These are phyloP conservation scores for Ophiothrix spiculata DNA, from an alignment of 35 echinoderm and acorn worm species.

Conservation along the genomic window DNA sequence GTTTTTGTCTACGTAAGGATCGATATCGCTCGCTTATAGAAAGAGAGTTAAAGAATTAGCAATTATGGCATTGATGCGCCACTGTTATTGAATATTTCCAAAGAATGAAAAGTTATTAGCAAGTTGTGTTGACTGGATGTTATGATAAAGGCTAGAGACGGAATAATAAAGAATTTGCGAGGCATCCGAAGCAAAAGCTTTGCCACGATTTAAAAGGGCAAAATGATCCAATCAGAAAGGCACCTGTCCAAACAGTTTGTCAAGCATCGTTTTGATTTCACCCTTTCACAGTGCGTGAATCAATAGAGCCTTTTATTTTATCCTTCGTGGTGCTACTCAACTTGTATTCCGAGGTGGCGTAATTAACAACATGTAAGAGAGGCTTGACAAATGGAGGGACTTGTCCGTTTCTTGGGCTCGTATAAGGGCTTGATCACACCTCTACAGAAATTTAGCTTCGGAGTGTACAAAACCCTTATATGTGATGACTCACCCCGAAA, in stretches of 20 bases:
- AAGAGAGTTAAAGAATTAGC: not conserved
- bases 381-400: no score
- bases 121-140: not conserved
- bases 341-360: not conserved
- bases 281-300: constrained; percentile 5
- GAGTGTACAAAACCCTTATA: no score
- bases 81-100: not conserved
- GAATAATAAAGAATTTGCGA: constrained; percentile 1
- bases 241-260: constrained; percentile 8
- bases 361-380: not conserved
- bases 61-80: not conserved
- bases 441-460: no score
- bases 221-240: constrained; percentile 8
- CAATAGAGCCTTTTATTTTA: constrained; percentile 3
- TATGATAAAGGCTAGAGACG: not conserved
- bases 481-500: no score
- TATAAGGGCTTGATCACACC: no score
- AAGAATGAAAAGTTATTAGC: constrained; percentile 12
- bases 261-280: not conserved
- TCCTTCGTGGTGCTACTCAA: not conserved
- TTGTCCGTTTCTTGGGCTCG: no score
- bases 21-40: no score
- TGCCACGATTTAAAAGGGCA: not conserved
- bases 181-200: not conserved
- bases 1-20: no score